Percentiles rank a stretch among this genome's conserved stretches.
These are phyloP conservation scores for Corydoras sp. DNA, from an alignment of 2,113 vertebrate species.

Conservation along the genomic window DNA sequence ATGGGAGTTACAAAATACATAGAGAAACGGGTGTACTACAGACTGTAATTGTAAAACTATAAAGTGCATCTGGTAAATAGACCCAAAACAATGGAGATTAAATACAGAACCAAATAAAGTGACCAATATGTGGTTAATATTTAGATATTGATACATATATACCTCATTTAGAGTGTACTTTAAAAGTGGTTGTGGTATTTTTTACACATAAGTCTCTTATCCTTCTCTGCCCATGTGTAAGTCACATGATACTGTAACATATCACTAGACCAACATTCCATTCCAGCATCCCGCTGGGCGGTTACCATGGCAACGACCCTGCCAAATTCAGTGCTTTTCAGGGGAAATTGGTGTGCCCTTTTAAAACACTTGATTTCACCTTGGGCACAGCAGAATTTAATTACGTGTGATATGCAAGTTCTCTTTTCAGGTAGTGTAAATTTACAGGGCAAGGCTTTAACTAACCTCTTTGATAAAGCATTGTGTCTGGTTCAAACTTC, in stretches of 20 bases:
- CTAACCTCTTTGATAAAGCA: conserved; percentile 86
- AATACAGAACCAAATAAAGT: too few species aligned
- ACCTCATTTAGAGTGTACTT: too few species aligned
- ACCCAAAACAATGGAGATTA: too few species aligned
- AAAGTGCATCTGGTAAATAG: too few species aligned
- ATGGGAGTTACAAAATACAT: too few species aligned
- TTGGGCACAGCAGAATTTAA: background rate
- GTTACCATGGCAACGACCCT: conserved; percentile 12
- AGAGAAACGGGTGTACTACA: too few species aligned
- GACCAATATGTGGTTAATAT: too few species aligned
- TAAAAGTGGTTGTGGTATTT: too few species aligned
- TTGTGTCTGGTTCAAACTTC: conserved; percentile 85
- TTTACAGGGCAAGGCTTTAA: conserved; percentile 57
- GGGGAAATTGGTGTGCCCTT: background rate
- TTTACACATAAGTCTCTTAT: too few species aligned
- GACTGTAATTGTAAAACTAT: too few species aligned
- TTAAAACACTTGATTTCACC: background rate
- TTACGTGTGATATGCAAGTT: conserved; percentile 1
- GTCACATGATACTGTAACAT: background rate
- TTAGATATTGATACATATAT: too few species aligned
- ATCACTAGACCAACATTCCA: conserved; percentile 1
- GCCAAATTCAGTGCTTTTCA: background rate
- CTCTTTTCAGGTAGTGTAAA: background rate
- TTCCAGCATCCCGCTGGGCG: background rate
- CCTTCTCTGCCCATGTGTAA: background rate